A percentile compares a stretch with the other conserved stretches of the same genome.
Conservation (phyloP, 1,140 invertebrate genomes). For the Maniola jurtina region DNA sequence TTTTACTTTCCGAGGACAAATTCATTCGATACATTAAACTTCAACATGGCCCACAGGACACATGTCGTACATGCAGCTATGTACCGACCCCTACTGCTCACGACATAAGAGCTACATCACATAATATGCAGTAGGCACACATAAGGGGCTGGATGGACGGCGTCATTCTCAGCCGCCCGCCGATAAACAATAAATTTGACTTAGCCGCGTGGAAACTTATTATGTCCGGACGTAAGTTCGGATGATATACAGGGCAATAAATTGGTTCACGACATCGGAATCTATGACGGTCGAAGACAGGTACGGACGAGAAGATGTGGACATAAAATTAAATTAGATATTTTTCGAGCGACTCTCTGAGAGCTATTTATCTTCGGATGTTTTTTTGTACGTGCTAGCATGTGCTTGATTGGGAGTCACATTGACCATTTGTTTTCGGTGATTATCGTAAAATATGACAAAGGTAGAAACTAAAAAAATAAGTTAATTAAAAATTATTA, state of each 20-base stretch:
- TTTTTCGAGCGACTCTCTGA: constrained; percentile 37
- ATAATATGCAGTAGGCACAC: neutral
- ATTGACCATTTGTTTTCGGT: constrained; percentile 6
- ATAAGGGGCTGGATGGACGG: constrained; percentile 26
- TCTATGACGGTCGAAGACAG: constrained; percentile 57
- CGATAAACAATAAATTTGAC: constrained; percentile 64
- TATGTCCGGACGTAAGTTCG: constrained; percentile 56
- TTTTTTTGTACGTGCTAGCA: constrained; percentile 40
- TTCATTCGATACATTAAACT: constrained; percentile 9
- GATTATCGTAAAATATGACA: constrained; percentile 1
- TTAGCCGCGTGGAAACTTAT: constrained; percentile 61
- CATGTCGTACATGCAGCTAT: neutral
- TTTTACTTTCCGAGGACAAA: neutral
- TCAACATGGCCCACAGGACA: neutral
- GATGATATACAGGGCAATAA: constrained; percentile 59
- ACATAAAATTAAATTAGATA: constrained; percentile 66
- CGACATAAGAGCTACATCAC: neutral
- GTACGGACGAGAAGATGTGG: constrained; percentile 36
- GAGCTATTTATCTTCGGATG: constrained; percentile 45
- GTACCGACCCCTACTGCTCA: neutral
- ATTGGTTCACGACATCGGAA: constrained; percentile 51
- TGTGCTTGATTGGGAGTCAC: constrained; percentile 20
- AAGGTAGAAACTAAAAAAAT: neutral
- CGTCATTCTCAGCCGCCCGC: constrained; percentile 33
- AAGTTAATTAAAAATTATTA: neutral